phyloP scores from a whole-genome alignment of 2,888 invertebrate species.

The Acanthosepion pharaonis region DNA sequence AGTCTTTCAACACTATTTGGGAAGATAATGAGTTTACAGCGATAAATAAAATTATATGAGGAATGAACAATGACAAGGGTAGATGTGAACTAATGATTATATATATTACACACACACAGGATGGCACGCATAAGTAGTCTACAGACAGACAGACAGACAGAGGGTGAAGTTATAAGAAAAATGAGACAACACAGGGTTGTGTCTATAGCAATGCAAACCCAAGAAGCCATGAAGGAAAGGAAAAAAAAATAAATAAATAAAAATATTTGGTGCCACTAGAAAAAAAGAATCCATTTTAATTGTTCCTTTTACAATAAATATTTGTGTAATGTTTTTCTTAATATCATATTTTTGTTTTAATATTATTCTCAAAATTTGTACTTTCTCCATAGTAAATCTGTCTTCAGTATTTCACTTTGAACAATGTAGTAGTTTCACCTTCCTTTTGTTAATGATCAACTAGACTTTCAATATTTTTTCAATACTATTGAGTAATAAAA shows the following conservation, averaged over 20 bases:
- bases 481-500: too few relatives aligned
- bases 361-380: too few relatives aligned
- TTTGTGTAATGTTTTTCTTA: neutral
- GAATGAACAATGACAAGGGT: neutral
- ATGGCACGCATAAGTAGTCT: neutral
- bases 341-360: neutral
- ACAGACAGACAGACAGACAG: too few relatives aligned
- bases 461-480: too few relatives aligned
- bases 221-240: constrained; percentile 58
- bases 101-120: neutral
- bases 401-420: too few relatives aligned
- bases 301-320: neutral
- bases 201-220: constrained; percentile 39
- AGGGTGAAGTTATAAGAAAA: constrained; percentile 36
- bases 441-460: too few relatives aligned
- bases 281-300: neutral
- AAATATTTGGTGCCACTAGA: neutral
- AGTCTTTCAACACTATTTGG: neutral
- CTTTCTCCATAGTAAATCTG: too few relatives aligned
- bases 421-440: too few relatives aligned
- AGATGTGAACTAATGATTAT: neutral
- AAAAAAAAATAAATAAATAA: constrained; percentile 52
- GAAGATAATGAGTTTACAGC: neutral
- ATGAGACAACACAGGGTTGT: neutral
- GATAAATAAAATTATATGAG: neutral